Percentiles rank a stretch among this genome's conserved stretches.
Evolutionary conservation across 2,888 invertebrate genomes (phyloP).

Genomic region (Actias luna): DNA sequence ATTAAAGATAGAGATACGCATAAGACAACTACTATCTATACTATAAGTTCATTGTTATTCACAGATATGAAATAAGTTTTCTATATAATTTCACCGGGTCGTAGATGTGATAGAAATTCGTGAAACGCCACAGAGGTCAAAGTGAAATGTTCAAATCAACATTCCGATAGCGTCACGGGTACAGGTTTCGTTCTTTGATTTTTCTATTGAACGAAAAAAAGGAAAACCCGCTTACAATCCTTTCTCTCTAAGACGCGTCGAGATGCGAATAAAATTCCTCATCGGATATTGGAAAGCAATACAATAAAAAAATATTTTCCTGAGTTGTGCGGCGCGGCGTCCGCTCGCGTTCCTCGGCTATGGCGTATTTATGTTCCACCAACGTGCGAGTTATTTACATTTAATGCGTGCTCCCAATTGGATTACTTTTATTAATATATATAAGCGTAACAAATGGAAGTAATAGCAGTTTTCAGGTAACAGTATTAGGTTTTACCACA

Average conservation of each 20-base stretch:
- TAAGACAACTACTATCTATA: too few relatives aligned
- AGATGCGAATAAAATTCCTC: slow-evolving; percentile 7
- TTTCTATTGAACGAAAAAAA: slow-evolving; percentile 4
- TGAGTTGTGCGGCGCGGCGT: not conserved
- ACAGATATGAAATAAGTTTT: too few relatives aligned
- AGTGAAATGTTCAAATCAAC: not conserved
- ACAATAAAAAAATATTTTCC: slow-evolving; percentile 24
- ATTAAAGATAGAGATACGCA: too few relatives aligned
- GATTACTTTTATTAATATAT: not conserved
- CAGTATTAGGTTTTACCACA: too few relatives aligned
- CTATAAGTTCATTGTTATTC: too few relatives aligned
- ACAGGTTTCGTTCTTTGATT: not conserved
- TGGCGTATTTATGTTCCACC: not conserved
- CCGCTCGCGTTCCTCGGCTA: not conserved
- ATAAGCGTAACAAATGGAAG: not conserved
- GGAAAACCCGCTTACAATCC: not conserved
- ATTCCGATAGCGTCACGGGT: not conserved
- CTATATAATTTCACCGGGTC: too few relatives aligned
- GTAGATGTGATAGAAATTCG: not conserved
- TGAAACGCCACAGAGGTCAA: not conserved
- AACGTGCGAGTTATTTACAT: not conserved
- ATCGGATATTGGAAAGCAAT: slow-evolving; percentile 24
- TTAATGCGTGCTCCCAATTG: not conserved
- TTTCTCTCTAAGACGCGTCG: not conserved
- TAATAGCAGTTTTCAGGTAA: too few relatives aligned